phyloP scores from a whole-genome alignment of 2,888 invertebrate genomes.

The Limnephilus rhombicus region DNA sequence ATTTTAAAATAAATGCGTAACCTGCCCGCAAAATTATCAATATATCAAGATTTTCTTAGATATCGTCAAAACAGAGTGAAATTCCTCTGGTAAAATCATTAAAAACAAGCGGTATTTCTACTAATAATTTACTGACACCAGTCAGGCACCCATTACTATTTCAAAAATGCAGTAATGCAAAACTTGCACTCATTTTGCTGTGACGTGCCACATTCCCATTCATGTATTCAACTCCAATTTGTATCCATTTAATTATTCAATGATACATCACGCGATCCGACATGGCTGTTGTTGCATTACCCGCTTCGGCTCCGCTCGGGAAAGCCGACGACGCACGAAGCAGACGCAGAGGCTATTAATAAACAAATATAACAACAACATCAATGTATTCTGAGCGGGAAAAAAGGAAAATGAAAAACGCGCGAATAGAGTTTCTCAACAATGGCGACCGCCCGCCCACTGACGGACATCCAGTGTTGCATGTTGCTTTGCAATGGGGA shows the following conservation, averaged over 20 bases:
- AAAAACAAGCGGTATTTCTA: neutral
- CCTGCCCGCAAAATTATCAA: too few relatives aligned
- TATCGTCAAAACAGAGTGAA: neutral
- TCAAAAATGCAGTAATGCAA: neutral
- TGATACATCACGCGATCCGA: neutral
- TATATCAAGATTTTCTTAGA: too few relatives aligned
- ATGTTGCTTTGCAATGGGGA: neutral
- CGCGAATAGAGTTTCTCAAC: slow-evolving; percentile 38
- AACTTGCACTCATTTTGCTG: neutral
- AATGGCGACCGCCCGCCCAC: slow-evolving; percentile 42
- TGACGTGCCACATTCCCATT: neutral
- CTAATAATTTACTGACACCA: too few relatives aligned
- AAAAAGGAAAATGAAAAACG: slow-evolving; percentile 33
- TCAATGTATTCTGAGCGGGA: slow-evolving; percentile 18
- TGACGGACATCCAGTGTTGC: neutral
- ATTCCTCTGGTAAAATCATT: neutral
- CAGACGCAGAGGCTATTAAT: slow-evolving; percentile 3
- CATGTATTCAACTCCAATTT: neutral
- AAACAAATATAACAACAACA: slow-evolving; percentile 11
- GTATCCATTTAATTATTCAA: neutral
- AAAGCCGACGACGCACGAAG: slow-evolving; percentile 25
- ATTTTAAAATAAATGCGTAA: too few relatives aligned
- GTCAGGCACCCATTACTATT: neutral
- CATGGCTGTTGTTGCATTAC: neutral
- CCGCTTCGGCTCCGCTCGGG: slow-evolving; percentile 24